Evolutionary conservation across 2,797 vertebrate genomes (phyloP), one percentile per base, ranked within the genome.

Genomic region (Buceros bicornis): DNA sequence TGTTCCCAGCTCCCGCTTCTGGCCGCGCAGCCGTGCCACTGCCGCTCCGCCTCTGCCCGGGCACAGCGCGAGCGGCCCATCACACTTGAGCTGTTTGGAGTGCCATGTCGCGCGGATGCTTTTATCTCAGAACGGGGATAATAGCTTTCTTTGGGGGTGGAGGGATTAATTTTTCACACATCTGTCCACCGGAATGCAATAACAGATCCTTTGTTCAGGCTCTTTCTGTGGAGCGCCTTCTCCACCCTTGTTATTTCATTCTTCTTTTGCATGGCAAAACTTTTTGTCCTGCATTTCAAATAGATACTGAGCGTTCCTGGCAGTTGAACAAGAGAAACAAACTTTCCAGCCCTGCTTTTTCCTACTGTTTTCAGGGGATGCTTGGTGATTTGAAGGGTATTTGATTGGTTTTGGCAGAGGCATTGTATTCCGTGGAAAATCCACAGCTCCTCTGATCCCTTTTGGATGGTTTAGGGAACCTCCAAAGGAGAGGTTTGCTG

Each of bases 251-350:
- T 96, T 91, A 50, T 96, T 94, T 93, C 66, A 3, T 61, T 87
- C 87, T 94, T 79, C 92, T 95, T 84, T 95, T 95, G 92, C 94
- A 85, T 33, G 89, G 89, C 69, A 84, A 96, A 95, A 89, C 78
- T 95, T 96, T 90, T 96, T 95, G 86, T 91, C 92, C 95, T 93
- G 94, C 82, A 67, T 96, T 96, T 96, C 82, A 64, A 95, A 79
- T 45, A 72, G 83, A 47, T 77, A 54, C 87, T 92, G 91, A 97
- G 94, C 18, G n/a, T 94, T 94, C 89, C 65, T 96, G 95, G 95
- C 96, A 94, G 82, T 5, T 66, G 79, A 95, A 87, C 92, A 93
- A 87, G 92, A 87, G 94, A 96, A 95, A 96, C 89, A 90, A 94
- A 91, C 87, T 93, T 96, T n/a, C 15, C 79, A 83, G 84, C 42